These are phyloP conservation scores for Chaetogeoica ovagalla DNA, from an alignment of 2,888 invertebrate genomes.

Conservation along the genomic window DNA sequence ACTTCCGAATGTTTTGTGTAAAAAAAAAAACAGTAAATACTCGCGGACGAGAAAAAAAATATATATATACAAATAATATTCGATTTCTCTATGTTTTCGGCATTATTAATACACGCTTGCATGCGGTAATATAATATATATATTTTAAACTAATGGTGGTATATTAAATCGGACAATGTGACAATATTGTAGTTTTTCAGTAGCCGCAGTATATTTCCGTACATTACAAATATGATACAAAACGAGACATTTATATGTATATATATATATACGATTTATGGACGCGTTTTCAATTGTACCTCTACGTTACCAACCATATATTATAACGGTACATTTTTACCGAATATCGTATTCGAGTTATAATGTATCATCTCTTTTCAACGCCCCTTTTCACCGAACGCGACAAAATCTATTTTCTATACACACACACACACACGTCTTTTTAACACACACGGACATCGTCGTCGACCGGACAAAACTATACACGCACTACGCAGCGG, in stretches of 20 bases:
- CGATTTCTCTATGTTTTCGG: constrained; percentile 5
- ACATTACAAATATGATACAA: neutral
- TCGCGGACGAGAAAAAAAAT: too few species aligned
- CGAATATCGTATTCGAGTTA: constrained; percentile 30
- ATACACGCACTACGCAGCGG: constrained; percentile 10
- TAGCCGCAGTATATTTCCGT: constrained; percentile 13
- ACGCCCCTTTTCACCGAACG: neutral
- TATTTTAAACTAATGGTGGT: neutral
- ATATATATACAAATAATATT: neutral
- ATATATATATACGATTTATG: constrained; percentile 19
- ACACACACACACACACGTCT: neutral
- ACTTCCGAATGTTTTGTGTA: neutral
- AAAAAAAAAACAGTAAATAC: neutral
- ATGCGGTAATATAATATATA: neutral
- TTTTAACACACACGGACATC: neutral
- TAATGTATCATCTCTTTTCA: constrained; percentile 17
- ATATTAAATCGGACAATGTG: neutral
- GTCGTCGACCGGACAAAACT: neutral
- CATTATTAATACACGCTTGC: neutral
- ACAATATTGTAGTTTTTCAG: constrained; percentile 19
- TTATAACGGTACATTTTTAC: constrained; percentile 27
- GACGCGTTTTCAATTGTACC: constrained; percentile 16
- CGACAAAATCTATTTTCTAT: neutral
- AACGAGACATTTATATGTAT: constrained; percentile 5
- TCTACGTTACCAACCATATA: neutral